A percentile compares a stretch with the other conserved stretches of the same genome.
Conservation (phyloP, 2,113 vertebrate species). For the Oryzias woworae region DNA sequence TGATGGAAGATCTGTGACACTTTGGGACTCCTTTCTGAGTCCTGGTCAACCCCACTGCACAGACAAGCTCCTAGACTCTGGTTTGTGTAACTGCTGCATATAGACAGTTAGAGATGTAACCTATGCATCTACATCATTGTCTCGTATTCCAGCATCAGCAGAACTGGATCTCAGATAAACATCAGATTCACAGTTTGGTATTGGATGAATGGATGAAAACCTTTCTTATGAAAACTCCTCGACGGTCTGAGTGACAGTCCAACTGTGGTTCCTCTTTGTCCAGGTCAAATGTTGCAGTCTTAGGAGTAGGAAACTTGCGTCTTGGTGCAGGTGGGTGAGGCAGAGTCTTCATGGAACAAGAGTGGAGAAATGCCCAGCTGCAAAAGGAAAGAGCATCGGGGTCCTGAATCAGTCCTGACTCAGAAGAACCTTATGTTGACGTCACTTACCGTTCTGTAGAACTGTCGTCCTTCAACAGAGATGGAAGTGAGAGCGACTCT, state of each 20-base stretch:
- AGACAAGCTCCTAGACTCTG: too few species aligned
- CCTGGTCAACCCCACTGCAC: too few species aligned
- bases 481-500: slow-evolving; percentile 80
- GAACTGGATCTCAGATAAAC: too few species aligned
- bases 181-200: too few species aligned
- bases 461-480: slow-evolving; percentile 76
- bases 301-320: background rate
- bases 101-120: too few species aligned
- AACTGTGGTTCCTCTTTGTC: slow-evolving; percentile 58
- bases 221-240: slow-evolving; percentile 61
- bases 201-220: slow-evolving; percentile 49
- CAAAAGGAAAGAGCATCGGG: slow-evolving; percentile 4
- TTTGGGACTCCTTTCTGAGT: too few species aligned
- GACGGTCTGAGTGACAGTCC: slow-evolving; percentile 53
- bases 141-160: too few species aligned
- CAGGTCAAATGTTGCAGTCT: slow-evolving; percentile 42
- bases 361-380: slow-evolving; percentile 88
- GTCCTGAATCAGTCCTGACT: background rate
- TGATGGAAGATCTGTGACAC: too few species aligned
- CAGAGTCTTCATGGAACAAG: slow-evolving; percentile 77
- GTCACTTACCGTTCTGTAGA: slow-evolving; percentile 81
- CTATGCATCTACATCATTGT: too few species aligned
- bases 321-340: background rate
- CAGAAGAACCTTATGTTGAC: background rate
- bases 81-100: too few species aligned